Evolutionary conservation across 2,888 invertebrate species (phyloP).

Genomic region (Actias luna): DNA sequence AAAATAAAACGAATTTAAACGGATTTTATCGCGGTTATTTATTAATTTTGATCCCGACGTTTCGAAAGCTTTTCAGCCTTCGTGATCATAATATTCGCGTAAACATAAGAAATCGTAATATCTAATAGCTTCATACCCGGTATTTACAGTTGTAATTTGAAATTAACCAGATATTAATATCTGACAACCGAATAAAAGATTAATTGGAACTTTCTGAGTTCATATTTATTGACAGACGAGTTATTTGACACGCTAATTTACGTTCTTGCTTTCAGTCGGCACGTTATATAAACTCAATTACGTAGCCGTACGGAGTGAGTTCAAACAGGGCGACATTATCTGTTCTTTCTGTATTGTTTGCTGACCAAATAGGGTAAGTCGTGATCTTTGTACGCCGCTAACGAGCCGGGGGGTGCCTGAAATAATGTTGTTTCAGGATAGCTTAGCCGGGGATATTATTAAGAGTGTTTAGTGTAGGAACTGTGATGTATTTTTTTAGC

Average conservation of each 20-base stretch:
- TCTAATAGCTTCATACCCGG: no score
- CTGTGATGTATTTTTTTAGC: not conserved
- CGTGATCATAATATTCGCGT: no score
- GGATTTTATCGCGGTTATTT: no score
- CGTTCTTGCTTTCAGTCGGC: conserved; percentile 32
- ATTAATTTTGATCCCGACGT: no score
- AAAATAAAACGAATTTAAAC: no score
- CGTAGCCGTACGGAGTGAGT: conserved; percentile 37
- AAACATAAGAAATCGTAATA: no score
- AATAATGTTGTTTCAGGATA: conserved; percentile 59
- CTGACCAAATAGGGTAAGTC: conserved; percentile 36
- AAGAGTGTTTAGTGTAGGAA: not conserved
- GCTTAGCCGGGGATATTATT: conserved; percentile 10
- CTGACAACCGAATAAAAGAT: no score
- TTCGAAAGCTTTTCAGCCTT: no score
- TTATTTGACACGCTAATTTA: not conserved
- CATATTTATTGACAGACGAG: not conserved
- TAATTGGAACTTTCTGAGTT: no score
- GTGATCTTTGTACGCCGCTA: conserved; percentile 52
- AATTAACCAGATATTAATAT: no score
- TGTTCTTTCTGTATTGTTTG: conserved; percentile 36
- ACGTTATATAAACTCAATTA: conserved; percentile 67
- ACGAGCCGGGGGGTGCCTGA: conserved; percentile 36
- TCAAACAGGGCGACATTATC: conserved; percentile 43
- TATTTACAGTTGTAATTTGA: no score